phyloP scores from a whole-genome alignment of 2,797 vertebrate species.

The Gymnoscopelus braueri region DNA sequence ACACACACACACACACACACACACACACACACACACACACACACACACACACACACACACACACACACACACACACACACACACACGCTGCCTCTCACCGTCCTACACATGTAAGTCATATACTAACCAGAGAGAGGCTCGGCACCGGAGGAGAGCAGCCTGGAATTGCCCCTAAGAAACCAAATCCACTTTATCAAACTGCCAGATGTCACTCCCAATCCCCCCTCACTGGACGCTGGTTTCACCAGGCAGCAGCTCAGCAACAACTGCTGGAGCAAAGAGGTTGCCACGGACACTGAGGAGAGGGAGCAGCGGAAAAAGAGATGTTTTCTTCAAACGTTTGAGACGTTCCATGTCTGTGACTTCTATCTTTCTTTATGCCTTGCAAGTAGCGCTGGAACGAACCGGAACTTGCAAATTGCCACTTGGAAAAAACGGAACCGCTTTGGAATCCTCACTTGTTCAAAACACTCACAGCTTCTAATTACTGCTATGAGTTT shows the following conservation, averaged over 20 bases:
- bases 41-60: slow-evolving; percentile 14
- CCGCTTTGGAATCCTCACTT: neutral
- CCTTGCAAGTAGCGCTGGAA: neutral
- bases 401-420: neutral
- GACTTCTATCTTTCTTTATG: neutral
- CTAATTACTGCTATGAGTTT: neutral
- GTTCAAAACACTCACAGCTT: neutral
- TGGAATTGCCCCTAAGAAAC: slow-evolving; percentile 89
- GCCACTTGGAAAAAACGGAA: neutral
- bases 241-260: slow-evolving; percentile 63
- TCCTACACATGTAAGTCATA: slow-evolving; percentile 91
- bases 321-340: slow-evolving; percentile 22
- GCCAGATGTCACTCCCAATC: slow-evolving; percentile 88
- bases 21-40: slow-evolving; percentile 5
- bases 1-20: slow-evolving; percentile 15
- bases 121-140: slow-evolving; percentile 87
- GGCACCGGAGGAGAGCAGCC: slow-evolving; percentile 88
- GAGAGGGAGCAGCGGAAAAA: slow-evolving; percentile 7
- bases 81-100: slow-evolving; percentile 49
- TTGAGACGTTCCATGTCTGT: slow-evolving; percentile 17
- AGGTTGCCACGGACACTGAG: slow-evolving; percentile 33
- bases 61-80: slow-evolving; percentile 31
- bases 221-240: slow-evolving; percentile 64
- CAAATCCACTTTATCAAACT: slow-evolving; percentile 93
- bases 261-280: slow-evolving; percentile 48